Base-by-base conservation (phyloP, 2,113 vertebrate genomes). In the Puma concolor region DNA sequence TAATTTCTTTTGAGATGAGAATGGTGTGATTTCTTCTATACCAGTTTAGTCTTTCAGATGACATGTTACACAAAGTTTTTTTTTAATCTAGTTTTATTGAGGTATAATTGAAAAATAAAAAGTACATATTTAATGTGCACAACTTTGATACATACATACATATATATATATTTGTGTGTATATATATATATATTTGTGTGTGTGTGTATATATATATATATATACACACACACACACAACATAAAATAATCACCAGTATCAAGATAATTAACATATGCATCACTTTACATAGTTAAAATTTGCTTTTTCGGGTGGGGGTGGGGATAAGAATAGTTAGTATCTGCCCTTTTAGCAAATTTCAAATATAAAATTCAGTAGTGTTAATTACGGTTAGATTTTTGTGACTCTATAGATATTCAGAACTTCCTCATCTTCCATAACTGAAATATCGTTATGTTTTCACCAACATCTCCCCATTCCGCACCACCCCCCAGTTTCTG, bases 191-290 rank as follows among this genome's bases (percentile, higher is more conserved):
- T 44, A 41, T 41, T 41, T 41, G 7, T 44, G 41, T 44, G 41
- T 44, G 41, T 44, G 7, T 44, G 5, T 41, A 50, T 10, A 50
- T 50, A 8, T 9, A 50, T 50, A 50, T 50, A 50, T 0, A 50
- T 2, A 50, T 2, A 50, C 0, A 50, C 1, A 50, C 3, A 50
- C 1, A 4, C 19, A 31, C 17, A n/a, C 8, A n/a, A 54, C 84
- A 27, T 29, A 25, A 52, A n/a, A 33, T 84, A 66, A 95, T 44
- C 29, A 83, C 48, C 14, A 23, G 57, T 77, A n/a, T 0, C 2
- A 84, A 84, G 16, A 7, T 54, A 23, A 67, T 67, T 57, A 67
- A 48, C 12, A 36, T 57, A 72, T 74, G 1, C 19, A 27, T 36
- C 21, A 44, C 36, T 3, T 76, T 31, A 44, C 12, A 23, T 13